A percentile compares a stretch with the other conserved stretches of the same genome.
Conservation (phyloP, 1,140 invertebrate species). For the Agrilus planipennis region DNA sequence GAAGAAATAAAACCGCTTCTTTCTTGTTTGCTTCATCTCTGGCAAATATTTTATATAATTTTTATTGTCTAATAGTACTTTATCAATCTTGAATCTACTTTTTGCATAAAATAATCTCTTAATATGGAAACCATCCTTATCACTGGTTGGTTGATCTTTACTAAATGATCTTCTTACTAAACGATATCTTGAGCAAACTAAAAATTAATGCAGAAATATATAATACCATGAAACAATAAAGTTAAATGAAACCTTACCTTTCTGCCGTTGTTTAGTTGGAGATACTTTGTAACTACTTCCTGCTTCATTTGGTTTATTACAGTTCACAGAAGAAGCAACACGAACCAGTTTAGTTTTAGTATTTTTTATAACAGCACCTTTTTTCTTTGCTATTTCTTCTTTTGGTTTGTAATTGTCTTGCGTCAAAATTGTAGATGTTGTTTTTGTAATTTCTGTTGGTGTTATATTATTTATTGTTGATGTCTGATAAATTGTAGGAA, state of each 20-base stretch:
- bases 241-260: too few relatives aligned
- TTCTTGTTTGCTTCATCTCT: conserved; percentile 12
- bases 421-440: conserved; percentile 3
- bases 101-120: conserved; percentile 10
- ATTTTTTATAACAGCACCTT: conserved; percentile 9
- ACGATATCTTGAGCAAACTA: conserved; percentile 22
- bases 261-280: conserved; percentile 11
- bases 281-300: conserved; percentile 5
- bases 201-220: too few relatives aligned
- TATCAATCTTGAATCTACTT: conserved; percentile 8
- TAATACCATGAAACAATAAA: too few relatives aligned
- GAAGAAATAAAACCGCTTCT: too few relatives aligned
- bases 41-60: conserved; percentile 14
- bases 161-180: conserved; percentile 10
- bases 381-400: conserved; percentile 2
- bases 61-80: conserved; percentile 8
- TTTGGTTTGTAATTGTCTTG: conserved; percentile 4
- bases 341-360: conserved; percentile 24
- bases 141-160: not conserved
- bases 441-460: conserved; percentile 6
- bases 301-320: too few relatives aligned
- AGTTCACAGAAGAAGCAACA: too few relatives aligned
- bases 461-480: conserved; percentile 5
- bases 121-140: conserved; percentile 3
- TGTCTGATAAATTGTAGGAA: too few relatives aligned